A percentile compares a stretch with the other conserved stretches of the same genome.
Conservation (phyloP, 2,113 vertebrate species). For the Hirundichthys speculiger region DNA sequence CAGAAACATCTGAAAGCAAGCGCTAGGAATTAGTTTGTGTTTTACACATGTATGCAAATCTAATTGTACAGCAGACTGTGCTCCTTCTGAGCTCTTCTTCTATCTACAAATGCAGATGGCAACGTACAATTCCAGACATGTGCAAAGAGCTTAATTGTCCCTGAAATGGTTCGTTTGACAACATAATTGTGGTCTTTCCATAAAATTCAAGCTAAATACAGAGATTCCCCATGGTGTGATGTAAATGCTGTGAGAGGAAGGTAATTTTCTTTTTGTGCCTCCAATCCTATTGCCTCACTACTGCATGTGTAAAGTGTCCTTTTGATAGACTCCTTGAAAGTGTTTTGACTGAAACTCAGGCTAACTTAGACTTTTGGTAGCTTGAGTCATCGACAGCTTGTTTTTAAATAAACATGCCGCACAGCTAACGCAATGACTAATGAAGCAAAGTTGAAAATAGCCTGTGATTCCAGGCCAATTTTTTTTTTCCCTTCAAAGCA, state of each 20-base stretch:
- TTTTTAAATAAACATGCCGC: too few species aligned
- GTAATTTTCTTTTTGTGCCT: neutral
- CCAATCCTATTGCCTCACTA: neutral
- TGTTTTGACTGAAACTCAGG: too few species aligned
- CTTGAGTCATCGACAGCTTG: too few species aligned
- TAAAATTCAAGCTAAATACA: slow-evolving; percentile 32
- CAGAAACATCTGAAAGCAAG: slow-evolving; percentile 19
- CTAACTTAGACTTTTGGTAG: too few species aligned
- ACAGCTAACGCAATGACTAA: too few species aligned
- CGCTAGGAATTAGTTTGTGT: slow-evolving; percentile 14
- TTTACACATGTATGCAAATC: slow-evolving; percentile 30
- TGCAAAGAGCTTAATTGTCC: slow-evolving; percentile 26
- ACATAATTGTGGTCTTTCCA: slow-evolving; percentile 36
- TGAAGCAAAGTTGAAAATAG: too few species aligned
- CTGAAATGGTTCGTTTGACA: slow-evolving; percentile 30
- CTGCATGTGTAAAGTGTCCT: too few species aligned
- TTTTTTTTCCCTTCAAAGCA: too few species aligned
- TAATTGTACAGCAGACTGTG: slow-evolving; percentile 14
- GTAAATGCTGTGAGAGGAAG: slow-evolving; percentile 1
- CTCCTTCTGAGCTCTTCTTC: slow-evolving; percentile 9
- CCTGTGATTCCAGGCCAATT: too few species aligned
- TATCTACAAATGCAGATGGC: slow-evolving; percentile 7
- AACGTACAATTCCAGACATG: slow-evolving; percentile 1
- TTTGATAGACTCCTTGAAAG: too few species aligned
- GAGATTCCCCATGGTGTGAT: slow-evolving; percentile 4